Evolutionary conservation across 1,140 invertebrate genomes (phyloP), one percentile per base, ranked within the genome.

Genomic region (Philotrypesis tridentata): DNA sequence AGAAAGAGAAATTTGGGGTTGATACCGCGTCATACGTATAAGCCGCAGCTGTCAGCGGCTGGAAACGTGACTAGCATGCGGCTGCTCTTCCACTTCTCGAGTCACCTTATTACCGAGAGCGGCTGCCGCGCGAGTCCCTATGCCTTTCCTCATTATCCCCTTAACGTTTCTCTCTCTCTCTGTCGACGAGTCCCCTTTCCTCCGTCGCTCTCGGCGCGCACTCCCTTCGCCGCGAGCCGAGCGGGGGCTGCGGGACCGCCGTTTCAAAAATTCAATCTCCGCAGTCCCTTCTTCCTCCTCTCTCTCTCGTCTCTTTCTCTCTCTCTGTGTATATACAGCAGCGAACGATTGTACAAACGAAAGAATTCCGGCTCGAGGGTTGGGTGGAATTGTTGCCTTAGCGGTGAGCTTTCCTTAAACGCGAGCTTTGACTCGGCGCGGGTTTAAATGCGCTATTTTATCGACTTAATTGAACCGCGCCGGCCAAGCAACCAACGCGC

Each of bases 1-100:
- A n/a, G n/a, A n/a, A 86, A 77, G 31, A 79, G 87, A 91, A 90
- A 91, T 91, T 91, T 90, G 88, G 90, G 89, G 90, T 90, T 91
- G 89, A 91, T 91, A 91, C 87, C 88, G 88, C 89, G 88, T 92
- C 89, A 91, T 91, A 91, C 88, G 89, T 92, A 91, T 92, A 92
- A 92, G 90, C 90, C 90, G 83, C 91, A 92, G 90, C 91, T 92
- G 91, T 92, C 91, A 92, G 90, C 90, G 87, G 84, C 84, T 91
- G 84, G 87, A 90, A 90, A 91, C 91, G 91, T 92, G 91, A 92
- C 90, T 91, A 91, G 90, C 89, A 90, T 92, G 84, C 87, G 48
- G 48, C 48, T 55, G 48, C 87, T 87, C 80, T 85, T 85, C 85
- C 73, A 43, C 61, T 55, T 55, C 48, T 85, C 84, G 84, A 85